Conservation (phyloP, 2,888 invertebrate species). For the Lathronympha strigana region DNA sequence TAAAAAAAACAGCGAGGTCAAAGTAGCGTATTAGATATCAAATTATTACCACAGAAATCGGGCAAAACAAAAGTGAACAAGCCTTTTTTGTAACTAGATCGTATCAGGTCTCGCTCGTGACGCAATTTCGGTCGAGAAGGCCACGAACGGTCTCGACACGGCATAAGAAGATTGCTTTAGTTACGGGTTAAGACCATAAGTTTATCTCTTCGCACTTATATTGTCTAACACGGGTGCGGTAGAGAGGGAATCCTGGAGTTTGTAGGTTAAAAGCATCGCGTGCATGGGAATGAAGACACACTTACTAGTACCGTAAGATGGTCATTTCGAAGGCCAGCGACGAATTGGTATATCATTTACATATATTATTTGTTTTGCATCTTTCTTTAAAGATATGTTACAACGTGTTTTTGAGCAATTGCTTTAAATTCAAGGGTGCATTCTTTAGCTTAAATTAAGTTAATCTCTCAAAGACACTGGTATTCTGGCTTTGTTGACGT, state of each 20-base stretch:
- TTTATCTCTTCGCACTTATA: no score
- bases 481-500: no score
- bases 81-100: slow-evolving; percentile 21
- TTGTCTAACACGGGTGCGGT: no score
- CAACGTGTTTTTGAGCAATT: no score
- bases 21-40: no score
- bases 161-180: slow-evolving; percentile 18
- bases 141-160: slow-evolving; percentile 24
- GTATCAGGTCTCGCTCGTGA: slow-evolving; percentile 25
- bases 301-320: slow-evolving; percentile 8
- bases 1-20: background rate
- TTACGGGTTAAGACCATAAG: slow-evolving; percentile 20
- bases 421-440: no score
- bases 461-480: no score
- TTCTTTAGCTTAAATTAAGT: no score
- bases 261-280: slow-evolving; percentile 7
- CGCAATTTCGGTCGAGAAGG: slow-evolving; percentile 29
- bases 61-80: slow-evolving; percentile 7
- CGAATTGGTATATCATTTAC: background rate
- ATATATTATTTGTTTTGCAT: no score
- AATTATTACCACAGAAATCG: no score
- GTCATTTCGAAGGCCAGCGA: background rate
- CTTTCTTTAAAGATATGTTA: no score
- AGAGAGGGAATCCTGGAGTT: no score
- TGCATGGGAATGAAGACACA: slow-evolving; percentile 1